Evolutionary conservation across 2,888 invertebrate species (phyloP), one percentile per base, ranked within the genome.

Genomic region (Euphydryas editha): DNA sequence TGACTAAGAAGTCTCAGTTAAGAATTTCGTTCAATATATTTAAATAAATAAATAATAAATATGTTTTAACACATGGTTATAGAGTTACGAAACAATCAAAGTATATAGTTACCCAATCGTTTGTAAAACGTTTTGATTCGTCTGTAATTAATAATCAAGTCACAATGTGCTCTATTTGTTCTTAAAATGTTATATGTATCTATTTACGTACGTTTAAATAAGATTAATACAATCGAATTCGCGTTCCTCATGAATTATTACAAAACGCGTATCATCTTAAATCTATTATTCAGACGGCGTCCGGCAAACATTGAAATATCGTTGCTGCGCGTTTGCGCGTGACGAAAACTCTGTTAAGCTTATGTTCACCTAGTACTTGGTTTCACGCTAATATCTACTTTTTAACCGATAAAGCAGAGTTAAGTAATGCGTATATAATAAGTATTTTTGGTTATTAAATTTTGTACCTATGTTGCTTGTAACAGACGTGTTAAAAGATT

Each of bases 241-340:
- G 59, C 8, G 57, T 66, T 21, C 39, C 58, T 54, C 59, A 55
- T 55, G 59, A 46, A 62, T 58, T 62, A 64, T 59, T 65, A 46
- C 47, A 42, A 46, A 62, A 49, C 61, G 76, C 67, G 76, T 76
- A 74, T 72, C 73, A 72, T 74, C 74, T n/a, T 58, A 62, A 71
- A 70, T 74, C 81, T 83, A 74, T 77, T 75, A 82, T 83, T 81
- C 81, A 73, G 72, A 62, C 71, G 65, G 68, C 70, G 76, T 74
- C 61, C 70, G 71, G 58, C 66, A 70, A 61, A 49, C 72, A 73
- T 73, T 70, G 70, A 72, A 72, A 73, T 75, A 73, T 74, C 67
- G 73, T 21, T 59, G 65, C 59, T 59, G n/a, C n/a, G n/a, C n/a
- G 44, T 60, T 62, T 68, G 59, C 64, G 69, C 54, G 59, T 42